A percentile compares a stretch with the other conserved stretches of the same genome.
Conservation (phyloP, 2,888 invertebrate species). For the Noctua janthina region DNA sequence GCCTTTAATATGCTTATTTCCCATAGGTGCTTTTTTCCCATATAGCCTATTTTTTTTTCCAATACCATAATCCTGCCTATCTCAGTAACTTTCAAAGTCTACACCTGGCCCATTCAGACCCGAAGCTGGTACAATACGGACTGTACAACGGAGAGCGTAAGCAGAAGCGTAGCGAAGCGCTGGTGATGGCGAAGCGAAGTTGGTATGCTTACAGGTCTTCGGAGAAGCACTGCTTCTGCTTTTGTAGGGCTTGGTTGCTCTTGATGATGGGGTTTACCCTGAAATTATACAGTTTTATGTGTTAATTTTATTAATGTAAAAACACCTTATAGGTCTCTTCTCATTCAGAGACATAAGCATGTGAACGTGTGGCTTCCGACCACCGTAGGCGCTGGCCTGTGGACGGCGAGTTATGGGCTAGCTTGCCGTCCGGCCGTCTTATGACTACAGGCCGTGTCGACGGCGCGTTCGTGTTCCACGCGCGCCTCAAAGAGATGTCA, state of each 20-base stretch:
- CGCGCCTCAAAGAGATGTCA: too few species aligned
- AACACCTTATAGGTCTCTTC: background rate
- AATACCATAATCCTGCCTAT: background rate
- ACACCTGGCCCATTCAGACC: slow-evolving; percentile 25
- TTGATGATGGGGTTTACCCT: background rate
- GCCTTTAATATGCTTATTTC: background rate
- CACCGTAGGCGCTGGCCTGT: too few species aligned
- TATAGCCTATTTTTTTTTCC: background rate
- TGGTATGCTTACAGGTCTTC: slow-evolving; percentile 76
- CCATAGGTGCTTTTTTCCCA: background rate
- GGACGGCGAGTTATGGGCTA: too few species aligned
- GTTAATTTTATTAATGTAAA: background rate
- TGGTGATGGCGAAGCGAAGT: slow-evolving; percentile 70
- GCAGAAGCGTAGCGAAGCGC: slow-evolving; percentile 65
- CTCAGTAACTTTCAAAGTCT: background rate
- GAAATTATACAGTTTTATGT: slow-evolving; percentile 15
- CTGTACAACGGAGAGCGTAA: slow-evolving; percentile 34
- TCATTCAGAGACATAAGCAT: background rate
- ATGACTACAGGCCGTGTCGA: too few species aligned
- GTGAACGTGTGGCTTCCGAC: too few species aligned
- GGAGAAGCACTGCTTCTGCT: background rate
- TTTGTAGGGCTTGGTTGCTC: slow-evolving; percentile 10
- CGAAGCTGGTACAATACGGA: slow-evolving; percentile 24
- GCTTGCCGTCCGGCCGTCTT: too few species aligned
- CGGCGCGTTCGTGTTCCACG: too few species aligned